Evolutionary conservation across 2,113 vertebrate species (phyloP).

Genomic region (Piaya cayana): DNA sequence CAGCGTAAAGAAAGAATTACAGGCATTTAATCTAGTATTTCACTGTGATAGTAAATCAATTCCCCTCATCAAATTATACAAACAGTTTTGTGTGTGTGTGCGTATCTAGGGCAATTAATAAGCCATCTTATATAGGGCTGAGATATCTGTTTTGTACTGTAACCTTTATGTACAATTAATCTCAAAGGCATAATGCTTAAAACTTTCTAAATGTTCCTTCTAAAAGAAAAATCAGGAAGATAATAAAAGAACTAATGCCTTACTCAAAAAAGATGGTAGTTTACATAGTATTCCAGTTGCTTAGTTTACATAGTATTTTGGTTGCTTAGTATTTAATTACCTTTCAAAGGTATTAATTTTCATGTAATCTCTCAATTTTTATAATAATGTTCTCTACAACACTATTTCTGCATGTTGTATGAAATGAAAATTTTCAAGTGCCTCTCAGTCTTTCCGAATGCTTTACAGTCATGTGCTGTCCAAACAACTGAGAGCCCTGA

Average conservation of each 20-base stretch:
- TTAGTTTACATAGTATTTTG: not conserved
- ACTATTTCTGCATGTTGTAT: not conserved
- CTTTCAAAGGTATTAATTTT: not conserved
- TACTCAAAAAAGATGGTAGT: not conserved
- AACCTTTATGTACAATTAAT: conserved; percentile 26
- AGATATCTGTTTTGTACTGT: not conserved
- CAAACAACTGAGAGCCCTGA: fast-evolving
- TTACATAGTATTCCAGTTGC: not conserved
- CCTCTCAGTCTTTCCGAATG: not conserved
- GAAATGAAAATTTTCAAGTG: not conserved
- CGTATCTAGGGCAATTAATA: not conserved
- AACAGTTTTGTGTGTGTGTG: conserved; percentile 1
- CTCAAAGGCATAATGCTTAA: not conserved
- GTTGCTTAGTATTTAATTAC: not conserved
- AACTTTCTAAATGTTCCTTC: not conserved
- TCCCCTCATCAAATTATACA: not conserved
- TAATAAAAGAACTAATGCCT: not conserved
- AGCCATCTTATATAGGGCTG: not conserved
- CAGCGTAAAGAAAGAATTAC: not conserved
- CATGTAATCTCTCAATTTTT: not conserved
- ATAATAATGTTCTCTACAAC: not conserved
- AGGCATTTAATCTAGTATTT: conserved; percentile 3
- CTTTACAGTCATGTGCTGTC: not conserved
- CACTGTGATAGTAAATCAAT: conserved; percentile 27
- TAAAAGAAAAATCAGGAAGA: not conserved